phyloP scores from a whole-genome alignment of 2,888 invertebrate genomes.

The Blastobasis lacticolella region DNA sequence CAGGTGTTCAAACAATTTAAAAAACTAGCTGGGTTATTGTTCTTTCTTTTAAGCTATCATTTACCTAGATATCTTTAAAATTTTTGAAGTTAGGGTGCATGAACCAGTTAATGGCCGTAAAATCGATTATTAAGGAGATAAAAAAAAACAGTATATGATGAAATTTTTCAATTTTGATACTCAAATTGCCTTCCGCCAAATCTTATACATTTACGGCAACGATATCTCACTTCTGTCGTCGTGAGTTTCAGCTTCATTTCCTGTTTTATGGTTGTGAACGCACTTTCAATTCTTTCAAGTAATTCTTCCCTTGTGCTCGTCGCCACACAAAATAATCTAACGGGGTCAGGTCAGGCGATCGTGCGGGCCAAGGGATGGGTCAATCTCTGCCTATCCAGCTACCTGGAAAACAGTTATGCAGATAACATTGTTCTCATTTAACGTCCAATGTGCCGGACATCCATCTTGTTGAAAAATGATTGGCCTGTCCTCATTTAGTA shows the following conservation, averaged over 20 bases:
- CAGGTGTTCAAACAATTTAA: no score
- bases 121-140: no score
- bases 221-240: neutral
- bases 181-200: neutral
- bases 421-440: slow-evolving; percentile 7
- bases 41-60: no score
- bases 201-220: neutral
- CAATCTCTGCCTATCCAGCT: slow-evolving; percentile 8
- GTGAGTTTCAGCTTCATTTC: neutral
- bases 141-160: no score
- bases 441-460: slow-evolving; percentile 9
- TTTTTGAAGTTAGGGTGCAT: no score
- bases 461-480: slow-evolving; percentile 8
- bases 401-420: slow-evolving; percentile 6
- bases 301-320: neutral
- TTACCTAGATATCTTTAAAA: no score
- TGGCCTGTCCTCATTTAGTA: neutral
- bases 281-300: neutral
- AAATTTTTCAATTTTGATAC: no score
- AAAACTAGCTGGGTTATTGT: no score
- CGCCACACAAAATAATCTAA: slow-evolving; percentile 4
- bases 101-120: no score
- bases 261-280: neutral
- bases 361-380: slow-evolving; percentile 4
- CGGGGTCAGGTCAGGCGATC: slow-evolving; percentile 3